Base-by-base conservation (phyloP, 1,140 invertebrate species). In the Conopomorpha cramerella region DNA sequence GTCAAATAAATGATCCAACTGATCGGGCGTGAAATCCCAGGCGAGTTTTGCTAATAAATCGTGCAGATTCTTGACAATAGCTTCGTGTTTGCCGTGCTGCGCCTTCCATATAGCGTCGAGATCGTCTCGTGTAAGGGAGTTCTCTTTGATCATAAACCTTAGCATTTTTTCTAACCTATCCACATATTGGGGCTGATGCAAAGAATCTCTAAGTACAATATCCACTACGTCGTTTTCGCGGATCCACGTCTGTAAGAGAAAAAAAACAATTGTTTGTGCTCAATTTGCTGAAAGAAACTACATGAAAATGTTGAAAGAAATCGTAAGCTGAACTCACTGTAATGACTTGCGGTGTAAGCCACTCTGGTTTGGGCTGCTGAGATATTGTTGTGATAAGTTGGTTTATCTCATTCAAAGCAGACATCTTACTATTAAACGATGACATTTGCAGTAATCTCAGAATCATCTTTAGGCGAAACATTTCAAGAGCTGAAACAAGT, bases 381-480 rank as follows among this genome's bases (percentile, higher is more conserved):
- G 88, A 88, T 25, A 96, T 92, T 60, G 88, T 91, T 16, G 90
- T 88, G 30, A 98, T 95, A 16, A 98, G 91, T 83, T 98, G 97
- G 78, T 99, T 99, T 23, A 99, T 93, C 84, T 99, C 96, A 79
- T 98, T 98, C 19, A 99, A 79, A 16, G 96, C 95, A 70, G 96
- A 98, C 96, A 99, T 99, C 82, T 98, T 98, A 7, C 96, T 95
- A 80, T 98, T 98, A 61, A 98, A 99, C 25, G 95, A 98, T 10
- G 95, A 98, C 62, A 98, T 96, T 83, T 97, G 93, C 34, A 98
- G 78, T 51, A 96, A 85, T 61, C 94, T 88, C 42, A 98, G 79
- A 51, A 98, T 96, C 91, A 98, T 97, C 82, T 96, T 95, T 41
- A 98, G 80, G 53, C 95, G 85, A 80, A 98, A 95, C 72, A 96